A percentile compares a stretch with the other conserved stretches of the same genome.
Conservation (phyloP, 2,888 invertebrate genomes). For the Vandiemenella viatica region DNA sequence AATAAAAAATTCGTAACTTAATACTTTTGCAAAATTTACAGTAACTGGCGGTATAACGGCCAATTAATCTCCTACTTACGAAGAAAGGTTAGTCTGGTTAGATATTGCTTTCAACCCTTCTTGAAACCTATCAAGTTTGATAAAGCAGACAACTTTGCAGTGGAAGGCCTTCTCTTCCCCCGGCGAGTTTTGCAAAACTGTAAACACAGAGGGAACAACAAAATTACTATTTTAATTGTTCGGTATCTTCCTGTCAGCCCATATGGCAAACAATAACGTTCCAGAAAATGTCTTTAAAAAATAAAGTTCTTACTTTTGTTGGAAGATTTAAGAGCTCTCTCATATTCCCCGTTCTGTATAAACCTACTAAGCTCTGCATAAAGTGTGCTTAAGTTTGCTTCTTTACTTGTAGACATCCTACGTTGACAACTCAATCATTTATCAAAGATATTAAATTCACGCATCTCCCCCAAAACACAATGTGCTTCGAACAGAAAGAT, state of each 20-base stretch:
- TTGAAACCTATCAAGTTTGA: slow-evolving; percentile 78
- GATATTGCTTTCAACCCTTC: slow-evolving; percentile 55
- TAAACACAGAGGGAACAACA: slow-evolving; percentile 23
- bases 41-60: no score
- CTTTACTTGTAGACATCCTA: slow-evolving; percentile 23
- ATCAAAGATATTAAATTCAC: no score
- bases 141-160: slow-evolving; percentile 80
- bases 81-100: slow-evolving; percentile 39
- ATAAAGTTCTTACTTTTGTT: slow-evolving; percentile 60
- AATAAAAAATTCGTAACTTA: no score
- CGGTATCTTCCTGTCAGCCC: no score
- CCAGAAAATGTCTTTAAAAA: not conserved
- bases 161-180: slow-evolving; percentile 79
- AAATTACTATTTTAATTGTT: not conserved
- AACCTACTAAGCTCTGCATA: slow-evolving; percentile 69
- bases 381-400: slow-evolving; percentile 50
- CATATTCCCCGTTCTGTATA: slow-evolving; percentile 73
- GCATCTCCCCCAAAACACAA: no score
- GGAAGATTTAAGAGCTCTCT: slow-evolving; percentile 77
- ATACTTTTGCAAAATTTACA: no score
- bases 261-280: not conserved
- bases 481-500: no score
- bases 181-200: slow-evolving; percentile 73
- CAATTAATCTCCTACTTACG: no score
- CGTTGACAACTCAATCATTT: no score